phyloP scores from a whole-genome alignment of 2,113 vertebrate species.

The Chunga burmeisteri region DNA sequence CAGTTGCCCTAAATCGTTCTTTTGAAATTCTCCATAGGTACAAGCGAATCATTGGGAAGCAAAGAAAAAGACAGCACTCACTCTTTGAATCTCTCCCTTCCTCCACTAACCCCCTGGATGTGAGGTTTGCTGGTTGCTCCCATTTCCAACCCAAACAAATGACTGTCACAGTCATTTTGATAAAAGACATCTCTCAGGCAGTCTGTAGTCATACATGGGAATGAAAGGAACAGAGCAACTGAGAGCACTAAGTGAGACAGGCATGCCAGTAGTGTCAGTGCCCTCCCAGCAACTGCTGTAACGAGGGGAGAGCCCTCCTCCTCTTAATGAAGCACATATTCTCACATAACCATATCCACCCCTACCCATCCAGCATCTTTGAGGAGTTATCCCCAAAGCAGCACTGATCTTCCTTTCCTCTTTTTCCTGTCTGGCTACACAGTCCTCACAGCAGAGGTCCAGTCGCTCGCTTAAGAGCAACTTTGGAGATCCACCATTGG shows the following conservation, averaged over 20 bases:
- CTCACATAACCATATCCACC: neutral
- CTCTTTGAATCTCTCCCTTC: neutral
- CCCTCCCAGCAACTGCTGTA: neutral
- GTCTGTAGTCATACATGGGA: neutral
- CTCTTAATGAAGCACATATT: neutral
- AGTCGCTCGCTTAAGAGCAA: neutral
- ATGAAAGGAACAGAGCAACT: neutral
- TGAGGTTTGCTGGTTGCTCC: neutral
- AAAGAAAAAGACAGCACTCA: neutral
- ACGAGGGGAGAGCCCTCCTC: rapidly evolving
- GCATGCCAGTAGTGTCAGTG: neutral
- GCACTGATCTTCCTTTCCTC: neutral
- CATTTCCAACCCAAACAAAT: neutral
- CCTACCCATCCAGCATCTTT: neutral
- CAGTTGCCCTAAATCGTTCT: neutral
- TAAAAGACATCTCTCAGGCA: neutral
- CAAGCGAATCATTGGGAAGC: neutral
- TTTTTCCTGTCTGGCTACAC: neutral
- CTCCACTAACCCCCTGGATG: no score
- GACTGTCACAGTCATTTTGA: neutral
- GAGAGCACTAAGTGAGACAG: neutral
- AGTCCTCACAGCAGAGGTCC: neutral
- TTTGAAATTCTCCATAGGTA: neutral
- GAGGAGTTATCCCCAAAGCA: neutral
- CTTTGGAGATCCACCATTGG: neutral